Percentiles rank a stretch among this genome's conserved stretches.
phyloP scores from a whole-genome alignment of 2,797 vertebrate genomes.

The Falco peregrinus region DNA sequence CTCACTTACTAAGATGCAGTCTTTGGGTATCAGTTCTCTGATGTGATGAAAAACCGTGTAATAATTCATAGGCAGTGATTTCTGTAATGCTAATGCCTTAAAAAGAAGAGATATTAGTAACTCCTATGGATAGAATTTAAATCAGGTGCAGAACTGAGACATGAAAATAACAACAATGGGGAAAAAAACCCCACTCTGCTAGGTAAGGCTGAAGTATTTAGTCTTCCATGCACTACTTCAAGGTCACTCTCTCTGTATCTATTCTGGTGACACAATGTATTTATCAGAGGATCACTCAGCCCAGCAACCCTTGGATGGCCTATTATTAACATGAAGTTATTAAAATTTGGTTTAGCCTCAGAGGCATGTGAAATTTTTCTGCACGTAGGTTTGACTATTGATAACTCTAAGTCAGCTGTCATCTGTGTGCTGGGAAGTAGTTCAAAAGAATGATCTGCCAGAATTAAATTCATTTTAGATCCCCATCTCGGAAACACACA shows the following conservation, averaged over 20 bases:
- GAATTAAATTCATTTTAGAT: not conserved
- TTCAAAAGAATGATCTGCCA: not conserved
- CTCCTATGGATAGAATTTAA: not conserved
- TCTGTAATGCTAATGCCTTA: slow-evolving; percentile 82
- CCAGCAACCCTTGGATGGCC: not conserved
- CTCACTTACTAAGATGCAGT: slow-evolving; percentile 93
- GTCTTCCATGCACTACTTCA: not conserved
- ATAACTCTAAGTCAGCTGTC: not conserved
- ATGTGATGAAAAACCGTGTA: slow-evolving; percentile 92
- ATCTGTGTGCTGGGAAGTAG: not conserved
- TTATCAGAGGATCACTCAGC: not conserved
- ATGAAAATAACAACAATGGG: not conserved
- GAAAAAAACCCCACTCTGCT: not conserved
- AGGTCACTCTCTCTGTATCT: not conserved
- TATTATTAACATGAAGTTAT: not conserved
- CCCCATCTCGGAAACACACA: not conserved
- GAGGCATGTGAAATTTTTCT: not conserved
- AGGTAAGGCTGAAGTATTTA: not conserved
- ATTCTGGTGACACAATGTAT: not conserved
- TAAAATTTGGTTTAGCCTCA: not conserved
- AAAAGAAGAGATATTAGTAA: not conserved
- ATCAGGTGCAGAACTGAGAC: not conserved
- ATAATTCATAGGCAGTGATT: slow-evolving; percentile 90
- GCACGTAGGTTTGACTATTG: not conserved
- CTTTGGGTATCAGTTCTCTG: slow-evolving; percentile 85